phyloP scores from a whole-genome alignment of 2,113 vertebrate genomes.

The Oxyruncus cristatus region DNA sequence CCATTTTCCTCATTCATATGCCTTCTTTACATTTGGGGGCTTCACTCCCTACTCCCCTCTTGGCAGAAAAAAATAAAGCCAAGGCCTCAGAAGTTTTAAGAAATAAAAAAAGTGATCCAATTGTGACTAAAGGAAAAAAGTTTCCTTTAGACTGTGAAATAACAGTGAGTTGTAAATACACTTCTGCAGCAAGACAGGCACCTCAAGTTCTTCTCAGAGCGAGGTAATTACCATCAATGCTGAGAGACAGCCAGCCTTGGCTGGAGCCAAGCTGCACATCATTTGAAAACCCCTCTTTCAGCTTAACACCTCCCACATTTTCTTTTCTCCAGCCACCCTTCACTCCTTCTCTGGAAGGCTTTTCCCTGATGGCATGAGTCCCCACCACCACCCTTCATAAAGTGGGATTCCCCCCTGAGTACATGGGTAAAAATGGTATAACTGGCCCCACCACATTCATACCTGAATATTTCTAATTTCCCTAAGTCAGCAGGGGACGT shows the following conservation, averaged over 20 bases:
- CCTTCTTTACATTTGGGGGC: not conserved
- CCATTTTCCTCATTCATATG: not conserved
- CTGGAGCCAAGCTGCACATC: not conserved
- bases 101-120: not conserved
- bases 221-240: not conserved
- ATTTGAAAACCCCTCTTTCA: not conserved
- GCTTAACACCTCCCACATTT: not conserved
- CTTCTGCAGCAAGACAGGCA: not conserved
- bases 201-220: not conserved
- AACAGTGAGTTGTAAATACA: not conserved
- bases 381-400: not conserved
- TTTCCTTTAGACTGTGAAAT: not conserved
- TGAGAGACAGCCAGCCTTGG: not conserved
- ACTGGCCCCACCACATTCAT: not conserved
- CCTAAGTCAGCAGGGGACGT: slow-evolving; percentile 43
- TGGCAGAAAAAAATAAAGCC: not conserved
- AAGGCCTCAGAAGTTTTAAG: not conserved
- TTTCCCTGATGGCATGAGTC: not conserved
- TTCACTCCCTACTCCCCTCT: not conserved
- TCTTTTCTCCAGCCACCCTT: not conserved
- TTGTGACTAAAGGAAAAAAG: not conserved
- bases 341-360: not conserved
- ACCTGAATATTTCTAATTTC: slow-evolving; percentile 18
- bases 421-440: not conserved
- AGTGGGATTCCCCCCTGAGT: not conserved